Conservation (phyloP, 2,113 vertebrate species). For the Sylvilagus bachmani region DNA sequence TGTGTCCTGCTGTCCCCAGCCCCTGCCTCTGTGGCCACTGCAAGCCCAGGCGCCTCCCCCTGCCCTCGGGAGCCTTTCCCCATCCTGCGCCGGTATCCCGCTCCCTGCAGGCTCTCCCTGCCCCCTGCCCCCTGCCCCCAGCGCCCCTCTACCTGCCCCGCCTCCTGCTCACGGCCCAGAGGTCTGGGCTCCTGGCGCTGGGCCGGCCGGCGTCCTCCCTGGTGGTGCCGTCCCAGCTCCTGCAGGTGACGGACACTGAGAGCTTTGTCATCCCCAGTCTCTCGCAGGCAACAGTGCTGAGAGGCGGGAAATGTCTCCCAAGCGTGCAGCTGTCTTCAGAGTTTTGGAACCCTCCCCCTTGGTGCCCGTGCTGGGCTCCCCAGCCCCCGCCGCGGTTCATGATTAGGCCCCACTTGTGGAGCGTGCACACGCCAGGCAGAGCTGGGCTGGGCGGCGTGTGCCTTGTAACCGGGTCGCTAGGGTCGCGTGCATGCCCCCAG, state of each 20-base stretch:
- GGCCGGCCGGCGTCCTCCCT: background rate
- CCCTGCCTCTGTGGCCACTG: background rate
- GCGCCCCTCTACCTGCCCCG: rapidly evolving
- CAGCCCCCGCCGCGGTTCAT: background rate
- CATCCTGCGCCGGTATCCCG: background rate
- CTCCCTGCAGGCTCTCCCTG: background rate
- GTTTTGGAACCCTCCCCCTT: background rate
- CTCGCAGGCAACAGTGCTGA: conserved; percentile 32
- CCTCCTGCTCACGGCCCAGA: too few species aligned
- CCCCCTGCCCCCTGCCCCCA: background rate
- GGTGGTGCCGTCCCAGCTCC: background rate
- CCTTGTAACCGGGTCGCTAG: background rate
- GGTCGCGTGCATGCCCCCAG: background rate
- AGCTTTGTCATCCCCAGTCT: background rate
- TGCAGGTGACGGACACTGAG: background rate
- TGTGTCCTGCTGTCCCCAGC: background rate
- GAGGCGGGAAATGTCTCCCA: background rate
- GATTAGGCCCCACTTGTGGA: background rate
- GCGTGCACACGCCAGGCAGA: background rate
- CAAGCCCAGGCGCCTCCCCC: background rate
- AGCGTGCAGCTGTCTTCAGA: background rate
- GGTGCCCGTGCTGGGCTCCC: too few species aligned
- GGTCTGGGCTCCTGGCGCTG: background rate
- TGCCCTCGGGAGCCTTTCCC: rapidly evolving
- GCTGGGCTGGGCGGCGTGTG: background rate